These are phyloP conservation scores for Thymelicus acteon DNA, from an alignment of 2,888 invertebrate species.

Conservation along the genomic window DNA sequence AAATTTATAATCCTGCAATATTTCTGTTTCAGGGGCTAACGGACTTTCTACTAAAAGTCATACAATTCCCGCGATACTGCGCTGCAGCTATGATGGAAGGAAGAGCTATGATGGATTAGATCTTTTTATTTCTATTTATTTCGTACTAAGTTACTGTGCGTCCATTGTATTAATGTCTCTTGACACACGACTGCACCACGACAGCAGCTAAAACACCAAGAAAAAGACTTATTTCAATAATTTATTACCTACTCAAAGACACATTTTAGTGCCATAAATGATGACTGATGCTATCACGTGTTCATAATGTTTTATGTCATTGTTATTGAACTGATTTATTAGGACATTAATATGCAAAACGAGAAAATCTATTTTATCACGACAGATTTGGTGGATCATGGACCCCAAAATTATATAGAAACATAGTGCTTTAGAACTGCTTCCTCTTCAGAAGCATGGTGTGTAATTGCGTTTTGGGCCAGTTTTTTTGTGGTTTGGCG, in stretches of 20 bases:
- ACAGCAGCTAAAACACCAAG: background rate
- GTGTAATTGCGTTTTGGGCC: too few relatives aligned
- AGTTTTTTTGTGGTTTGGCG: too few relatives aligned
- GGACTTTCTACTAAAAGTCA: constrained; percentile 87
- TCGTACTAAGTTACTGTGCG: background rate
- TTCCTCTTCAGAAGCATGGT: too few relatives aligned
- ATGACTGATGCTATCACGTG: background rate
- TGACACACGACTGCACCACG: background rate
- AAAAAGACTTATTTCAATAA: background rate
- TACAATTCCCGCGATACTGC: constrained; percentile 90
- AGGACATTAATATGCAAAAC: too few relatives aligned
- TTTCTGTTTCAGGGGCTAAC: constrained; percentile 85
- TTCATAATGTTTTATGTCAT: constrained; percentile 1
- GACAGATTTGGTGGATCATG: too few relatives aligned
- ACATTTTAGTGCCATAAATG: constrained; percentile 23
- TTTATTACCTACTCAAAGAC: background rate
- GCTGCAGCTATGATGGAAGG: constrained; percentile 89
- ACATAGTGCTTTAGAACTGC: too few relatives aligned
- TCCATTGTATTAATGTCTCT: background rate
- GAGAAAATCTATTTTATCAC: too few relatives aligned
- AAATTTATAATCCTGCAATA: constrained; percentile 19
- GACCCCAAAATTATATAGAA: too few relatives aligned
- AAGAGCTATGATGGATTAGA: constrained; percentile 65
- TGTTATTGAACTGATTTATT: background rate
- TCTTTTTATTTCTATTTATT: constrained; percentile 38